Conservation (phyloP, 2,888 invertebrate genomes). For the Xestoiulus laeticollis region DNA sequence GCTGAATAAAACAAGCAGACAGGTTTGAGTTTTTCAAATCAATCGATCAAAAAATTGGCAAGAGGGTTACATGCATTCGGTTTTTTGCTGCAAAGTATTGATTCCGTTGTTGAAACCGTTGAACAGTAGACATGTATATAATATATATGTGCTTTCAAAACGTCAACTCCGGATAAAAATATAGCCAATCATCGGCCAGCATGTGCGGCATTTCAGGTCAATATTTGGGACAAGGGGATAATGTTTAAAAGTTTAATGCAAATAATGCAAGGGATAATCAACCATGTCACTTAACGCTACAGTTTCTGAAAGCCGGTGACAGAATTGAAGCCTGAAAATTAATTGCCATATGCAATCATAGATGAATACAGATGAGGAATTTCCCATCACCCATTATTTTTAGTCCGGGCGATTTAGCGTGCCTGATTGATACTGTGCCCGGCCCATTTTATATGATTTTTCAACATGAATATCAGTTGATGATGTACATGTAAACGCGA, state of each 20-base stretch:
- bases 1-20: too few species aligned
- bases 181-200: neutral
- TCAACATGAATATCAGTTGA: neutral
- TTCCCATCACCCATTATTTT: neutral
- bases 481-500: neutral
- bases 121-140: neutral
- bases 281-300: neutral
- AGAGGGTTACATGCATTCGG: neutral
- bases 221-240: neutral
- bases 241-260: neutral
- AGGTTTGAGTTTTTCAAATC: too few species aligned
- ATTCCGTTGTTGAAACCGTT: neutral
- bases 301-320: neutral
- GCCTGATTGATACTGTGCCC: neutral
- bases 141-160: neutral
- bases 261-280: neutral
- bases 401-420: too few species aligned
- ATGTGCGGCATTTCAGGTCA: neutral
- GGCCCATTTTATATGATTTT: neutral
- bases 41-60: neutral
- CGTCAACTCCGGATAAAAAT: neutral
- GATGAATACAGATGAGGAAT: neutral
- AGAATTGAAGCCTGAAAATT: neutral
- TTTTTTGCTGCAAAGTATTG: neutral
- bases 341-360: neutral